A percentile compares a stretch with the other conserved stretches of the same genome.
Evolutionary conservation across 1,140 invertebrate genomes (phyloP).

Genomic region (Campoletis sonorensis): DNA sequence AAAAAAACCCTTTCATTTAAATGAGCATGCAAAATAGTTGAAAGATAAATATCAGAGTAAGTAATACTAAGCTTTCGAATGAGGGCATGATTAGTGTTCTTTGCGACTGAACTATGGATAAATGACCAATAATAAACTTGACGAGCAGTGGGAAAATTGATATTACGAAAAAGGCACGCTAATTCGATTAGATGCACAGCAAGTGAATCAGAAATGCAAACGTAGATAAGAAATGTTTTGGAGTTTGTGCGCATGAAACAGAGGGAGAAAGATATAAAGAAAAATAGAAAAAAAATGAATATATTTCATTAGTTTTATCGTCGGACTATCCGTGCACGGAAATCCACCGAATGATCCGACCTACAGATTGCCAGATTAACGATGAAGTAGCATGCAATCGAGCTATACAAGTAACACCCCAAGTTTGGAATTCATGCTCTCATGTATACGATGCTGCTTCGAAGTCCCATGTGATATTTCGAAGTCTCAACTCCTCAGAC

Average conservation of each 20-base stretch:
- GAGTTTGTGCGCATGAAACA: neutral
- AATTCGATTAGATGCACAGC: slow-evolving; percentile 1
- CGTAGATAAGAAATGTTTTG: neutral
- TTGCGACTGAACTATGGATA: neutral
- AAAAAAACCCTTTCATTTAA: neutral
- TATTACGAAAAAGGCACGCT: neutral
- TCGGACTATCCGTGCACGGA: neutral
- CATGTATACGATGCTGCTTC: neutral
- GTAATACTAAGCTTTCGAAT: neutral
- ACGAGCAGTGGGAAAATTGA: neutral
- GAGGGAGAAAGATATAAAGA: neutral
- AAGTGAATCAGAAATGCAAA: slow-evolving; percentile 6
- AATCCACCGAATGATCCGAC: neutral
- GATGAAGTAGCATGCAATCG: slow-evolving; percentile 10
- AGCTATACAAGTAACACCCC: slow-evolving; percentile 4
- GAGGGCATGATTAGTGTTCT: neutral
- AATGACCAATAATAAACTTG: neutral
- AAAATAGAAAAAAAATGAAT: neutral
- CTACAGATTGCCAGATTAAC: neutral
- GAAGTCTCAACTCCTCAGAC: neutral
- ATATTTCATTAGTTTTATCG: slow-evolving; percentile 17
- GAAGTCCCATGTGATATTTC: neutral
- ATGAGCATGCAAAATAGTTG: neutral
- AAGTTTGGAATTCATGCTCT: neutral
- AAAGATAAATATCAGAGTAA: neutral